A percentile compares a stretch with the other conserved stretches of the same genome.
Conservation (phyloP, 2,113 vertebrate species). For the Nipponia nippon region DNA sequence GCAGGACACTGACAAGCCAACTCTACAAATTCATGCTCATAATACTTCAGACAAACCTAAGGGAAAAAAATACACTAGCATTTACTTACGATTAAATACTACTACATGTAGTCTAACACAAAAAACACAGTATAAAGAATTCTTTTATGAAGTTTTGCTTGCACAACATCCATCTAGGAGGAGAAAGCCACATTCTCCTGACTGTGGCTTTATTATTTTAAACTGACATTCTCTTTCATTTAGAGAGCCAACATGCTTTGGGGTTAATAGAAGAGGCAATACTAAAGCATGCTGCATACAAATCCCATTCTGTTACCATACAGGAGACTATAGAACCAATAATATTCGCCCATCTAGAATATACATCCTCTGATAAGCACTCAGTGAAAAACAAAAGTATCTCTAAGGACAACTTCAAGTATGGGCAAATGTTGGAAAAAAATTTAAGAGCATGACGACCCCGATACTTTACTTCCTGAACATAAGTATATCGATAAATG, state of each 20-base stretch:
- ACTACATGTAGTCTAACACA: not conserved
- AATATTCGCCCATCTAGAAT: not conserved
- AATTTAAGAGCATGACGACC: not conserved
- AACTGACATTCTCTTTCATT: not conserved
- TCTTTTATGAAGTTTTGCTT: not conserved
- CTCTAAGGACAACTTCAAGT: not conserved
- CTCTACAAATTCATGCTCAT: conserved; percentile 95
- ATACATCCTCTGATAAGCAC: not conserved
- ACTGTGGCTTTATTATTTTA: not conserved
- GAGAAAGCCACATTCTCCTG: not conserved
- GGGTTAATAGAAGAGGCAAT: not conserved
- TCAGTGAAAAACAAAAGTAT: not conserved
- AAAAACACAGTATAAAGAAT: not conserved
- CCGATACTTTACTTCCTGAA: not conserved
- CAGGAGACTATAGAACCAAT: not conserved
- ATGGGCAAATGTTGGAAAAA: not conserved
- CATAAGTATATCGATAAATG: not conserved
- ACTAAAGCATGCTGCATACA: not conserved
- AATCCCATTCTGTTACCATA: not conserved
- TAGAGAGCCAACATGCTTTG: not conserved
- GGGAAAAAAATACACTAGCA: not conserved
- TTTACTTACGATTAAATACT: not conserved
- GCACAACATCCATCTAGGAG: not conserved
- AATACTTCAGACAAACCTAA: conserved; percentile 92
- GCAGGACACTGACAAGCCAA: conserved; percentile 95